These are phyloP conservation scores for Aselliscus stoliczkanus DNA, from an alignment of 2,797 vertebrate genomes.

Conservation along the genomic window DNA sequence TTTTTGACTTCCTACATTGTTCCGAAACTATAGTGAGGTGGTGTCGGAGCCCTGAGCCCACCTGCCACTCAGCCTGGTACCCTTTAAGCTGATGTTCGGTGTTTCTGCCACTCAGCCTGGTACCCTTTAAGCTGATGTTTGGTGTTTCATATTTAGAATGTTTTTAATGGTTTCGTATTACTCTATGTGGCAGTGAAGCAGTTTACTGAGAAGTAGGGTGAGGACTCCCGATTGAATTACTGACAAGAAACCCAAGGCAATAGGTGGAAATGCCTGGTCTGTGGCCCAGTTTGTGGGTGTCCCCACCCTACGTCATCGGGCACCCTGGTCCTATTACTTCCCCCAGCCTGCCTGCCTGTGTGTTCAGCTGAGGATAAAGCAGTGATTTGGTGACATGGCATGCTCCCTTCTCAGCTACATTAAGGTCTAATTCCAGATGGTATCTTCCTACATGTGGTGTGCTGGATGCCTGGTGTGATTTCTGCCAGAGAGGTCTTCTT, in stretches of 20 bases:
- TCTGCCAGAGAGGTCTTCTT: not conserved
- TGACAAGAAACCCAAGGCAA: not conserved
- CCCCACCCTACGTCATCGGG: rapidly evolving
- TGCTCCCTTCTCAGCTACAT: not conserved
- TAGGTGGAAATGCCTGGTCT: too few relatives aligned
- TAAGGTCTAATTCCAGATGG: not conserved
- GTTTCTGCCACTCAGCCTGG: not conserved
- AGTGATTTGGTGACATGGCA: not conserved
- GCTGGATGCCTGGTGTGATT: not conserved
- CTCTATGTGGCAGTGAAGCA: not conserved
- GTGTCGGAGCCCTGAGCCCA: not conserved
- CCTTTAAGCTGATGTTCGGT: not conserved
- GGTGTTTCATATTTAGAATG: not conserved
- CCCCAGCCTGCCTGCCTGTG: not conserved
- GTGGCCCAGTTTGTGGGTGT: rapidly evolving
- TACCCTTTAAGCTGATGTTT: not conserved
- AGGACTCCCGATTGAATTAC: not conserved
- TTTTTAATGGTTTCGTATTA: not conserved
- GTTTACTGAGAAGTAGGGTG: not conserved
- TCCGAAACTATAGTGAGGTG: not conserved
- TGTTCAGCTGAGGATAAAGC: not conserved
- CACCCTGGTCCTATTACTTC: not conserved
- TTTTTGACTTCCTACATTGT: not conserved
- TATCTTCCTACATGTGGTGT: not conserved
- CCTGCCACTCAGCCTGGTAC: not conserved